Percentiles rank a stretch among this genome's conserved stretches.
Evolutionary conservation across 2,113 vertebrate genomes (phyloP).

Genomic region (Pycnonotus jocosus): DNA sequence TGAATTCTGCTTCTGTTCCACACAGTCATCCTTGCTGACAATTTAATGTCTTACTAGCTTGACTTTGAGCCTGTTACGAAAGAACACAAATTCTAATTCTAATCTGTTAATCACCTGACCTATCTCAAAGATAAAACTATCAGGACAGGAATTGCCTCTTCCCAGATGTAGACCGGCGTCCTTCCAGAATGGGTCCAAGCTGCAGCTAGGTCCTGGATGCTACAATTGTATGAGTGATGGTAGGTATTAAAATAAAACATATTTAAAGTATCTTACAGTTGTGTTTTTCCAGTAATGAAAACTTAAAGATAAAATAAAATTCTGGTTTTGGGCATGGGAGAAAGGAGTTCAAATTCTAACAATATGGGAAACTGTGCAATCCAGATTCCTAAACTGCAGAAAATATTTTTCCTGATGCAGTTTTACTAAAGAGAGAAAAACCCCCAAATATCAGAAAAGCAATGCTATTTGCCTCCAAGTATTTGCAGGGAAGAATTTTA

Average conservation of each 20-base stretch:
- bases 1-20: neutral
- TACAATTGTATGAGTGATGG: neutral
- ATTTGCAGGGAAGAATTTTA: neutral
- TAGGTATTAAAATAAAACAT: neutral
- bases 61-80: neutral
- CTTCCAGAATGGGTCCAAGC: neutral
- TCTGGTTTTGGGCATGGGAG: neutral
- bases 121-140: neutral
- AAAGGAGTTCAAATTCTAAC: neutral
- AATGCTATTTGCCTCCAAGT: neutral
- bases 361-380: neutral
- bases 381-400: neutral
- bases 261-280: neutral
- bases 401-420: neutral
- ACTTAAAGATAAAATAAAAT: neutral
- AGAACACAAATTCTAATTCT: neutral
- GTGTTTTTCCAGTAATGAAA: neutral
- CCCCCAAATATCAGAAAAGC: neutral
- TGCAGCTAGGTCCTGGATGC: neutral
- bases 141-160: neutral
- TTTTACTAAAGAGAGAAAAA: neutral
- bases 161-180: neutral
- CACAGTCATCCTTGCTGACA: neutral
- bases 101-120: neutral
- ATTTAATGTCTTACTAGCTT: neutral